Evolutionary conservation across 2,113 vertebrate genomes (phyloP), one percentile per base, ranked within the genome.

Genomic region (Tachuris rubrigastra): DNA sequence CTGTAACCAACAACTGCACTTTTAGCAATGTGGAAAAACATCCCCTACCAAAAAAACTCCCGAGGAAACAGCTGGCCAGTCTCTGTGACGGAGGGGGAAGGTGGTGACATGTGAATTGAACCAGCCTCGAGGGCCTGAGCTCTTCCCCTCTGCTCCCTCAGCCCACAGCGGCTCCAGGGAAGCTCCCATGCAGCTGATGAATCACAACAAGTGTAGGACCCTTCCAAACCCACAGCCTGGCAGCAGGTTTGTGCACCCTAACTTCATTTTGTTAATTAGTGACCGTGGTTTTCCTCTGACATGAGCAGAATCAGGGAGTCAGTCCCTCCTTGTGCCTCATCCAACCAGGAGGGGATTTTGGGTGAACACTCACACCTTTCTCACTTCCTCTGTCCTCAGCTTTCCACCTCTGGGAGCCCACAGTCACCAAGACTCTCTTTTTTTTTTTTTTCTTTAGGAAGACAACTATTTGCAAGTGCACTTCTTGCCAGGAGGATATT

Each of bases 31-130:
- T 6, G 81, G 75, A 63, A 68, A 72, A 85, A 79, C 11, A 72
- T 14, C 83, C 79, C 41, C 72, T 4, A 19, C 58, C 58, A 39
- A 88, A 85, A 79, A 42, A 68, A 10, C 67, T 90, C 74, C 60
- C 30, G 80, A 58, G 76, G 20, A 9, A 35, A 23, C 76, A 86
- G 87, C 89, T 73, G 76, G 75, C 79, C 2, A 1, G 9, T 86
- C 14, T 79, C 62, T 27, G 89, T 6, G 59, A 31, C 17, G 75
- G 31, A 68, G 53, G 42, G 49, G 53, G 68, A 67, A 88, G 44
- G 79, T 77, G 83, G 44, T 80, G 89, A 80, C 65, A 47, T 31
- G n/a, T 47, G 89, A 86, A 89, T 65, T 88, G 79, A 76, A 76
- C 63, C 62, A 52, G 71, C 71, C 44, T 27, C 3, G 4, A 63